These are phyloP conservation scores for Hypotaenidia okinawae DNA, from an alignment of 2,797 vertebrate genomes.

Conservation along the genomic window DNA sequence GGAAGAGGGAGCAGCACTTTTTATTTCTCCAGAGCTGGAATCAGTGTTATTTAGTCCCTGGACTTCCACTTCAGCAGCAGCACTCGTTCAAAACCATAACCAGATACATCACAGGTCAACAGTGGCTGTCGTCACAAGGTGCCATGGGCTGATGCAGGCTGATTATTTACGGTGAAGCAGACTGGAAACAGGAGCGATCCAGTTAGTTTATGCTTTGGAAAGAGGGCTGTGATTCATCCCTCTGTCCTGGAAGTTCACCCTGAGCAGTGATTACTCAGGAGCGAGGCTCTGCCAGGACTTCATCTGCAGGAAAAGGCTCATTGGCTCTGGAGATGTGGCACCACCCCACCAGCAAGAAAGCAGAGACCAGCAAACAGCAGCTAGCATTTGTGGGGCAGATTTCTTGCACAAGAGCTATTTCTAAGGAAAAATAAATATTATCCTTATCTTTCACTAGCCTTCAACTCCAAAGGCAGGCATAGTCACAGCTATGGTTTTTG, in stretches of 20 bases:
- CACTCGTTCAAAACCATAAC: rapidly evolving
- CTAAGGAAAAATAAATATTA: background rate
- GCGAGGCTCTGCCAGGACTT: background rate
- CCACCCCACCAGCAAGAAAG: background rate
- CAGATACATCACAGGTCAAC: rapidly evolving
- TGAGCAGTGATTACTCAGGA: background rate
- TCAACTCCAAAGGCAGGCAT: background rate
- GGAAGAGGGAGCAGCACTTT: background rate
- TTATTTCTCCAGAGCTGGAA: background rate
- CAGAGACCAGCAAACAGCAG: background rate
- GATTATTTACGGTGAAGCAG: background rate
- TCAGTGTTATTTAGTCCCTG: background rate
- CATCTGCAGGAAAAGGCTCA: rapidly evolving
- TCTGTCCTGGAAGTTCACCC: background rate
- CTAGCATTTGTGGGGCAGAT: background rate
- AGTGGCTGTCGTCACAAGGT: background rate
- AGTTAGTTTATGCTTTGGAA: background rate
- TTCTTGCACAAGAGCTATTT: background rate
- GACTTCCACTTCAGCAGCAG: background rate
- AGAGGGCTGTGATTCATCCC: background rate
- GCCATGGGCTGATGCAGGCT: background rate
- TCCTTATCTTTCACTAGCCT: background rate
- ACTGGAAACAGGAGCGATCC: background rate
- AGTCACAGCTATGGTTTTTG: rapidly evolving
- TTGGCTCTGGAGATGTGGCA: background rate